These are phyloP conservation scores for Pseudomugil tenellus DNA, from an alignment of 2,797 vertebrate species.

Conservation along the genomic window DNA sequence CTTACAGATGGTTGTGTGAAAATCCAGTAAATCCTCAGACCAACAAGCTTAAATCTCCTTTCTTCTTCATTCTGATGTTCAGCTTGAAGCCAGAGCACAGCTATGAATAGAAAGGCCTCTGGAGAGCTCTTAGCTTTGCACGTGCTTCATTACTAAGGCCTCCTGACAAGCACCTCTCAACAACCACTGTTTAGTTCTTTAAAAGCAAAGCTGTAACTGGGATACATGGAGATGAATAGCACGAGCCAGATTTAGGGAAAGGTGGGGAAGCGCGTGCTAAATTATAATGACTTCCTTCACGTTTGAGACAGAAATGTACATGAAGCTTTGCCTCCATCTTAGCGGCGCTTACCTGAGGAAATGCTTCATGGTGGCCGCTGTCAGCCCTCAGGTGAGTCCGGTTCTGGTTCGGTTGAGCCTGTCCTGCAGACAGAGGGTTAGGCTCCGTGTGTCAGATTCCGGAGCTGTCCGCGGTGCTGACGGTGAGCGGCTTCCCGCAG, in stretches of 20 bases:
- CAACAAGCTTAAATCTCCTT: too few species aligned
- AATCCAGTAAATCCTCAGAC: too few species aligned
- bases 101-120: conserved; percentile 40
- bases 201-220: neutral
- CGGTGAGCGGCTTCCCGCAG: conserved; percentile 8
- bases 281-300: conserved; percentile 4
- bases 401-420: conserved; percentile 1
- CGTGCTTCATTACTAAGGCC: conserved; percentile 45
- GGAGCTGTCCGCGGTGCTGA: conserved; percentile 76
- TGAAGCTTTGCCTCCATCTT: neutral
- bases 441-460: neutral
- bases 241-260: neutral
- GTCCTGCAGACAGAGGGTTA: conserved; percentile 44
- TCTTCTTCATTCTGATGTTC: too few species aligned
- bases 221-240: neutral
- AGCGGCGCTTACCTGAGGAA: conserved; percentile 79
- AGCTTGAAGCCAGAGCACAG: neutral
- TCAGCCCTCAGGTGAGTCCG: conserved; percentile 30
- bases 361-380: conserved; percentile 82
- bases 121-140: conserved; percentile 26
- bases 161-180: conserved; percentile 24
- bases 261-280: fast-evolving
- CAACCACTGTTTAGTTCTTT: conserved; percentile 31
- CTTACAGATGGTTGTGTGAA: too few species aligned
- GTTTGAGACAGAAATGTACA: neutral